These are phyloP conservation scores for Drosophila obscura DNA, from an alignment of 1,140 invertebrate genomes.

Conservation along the genomic window DNA sequence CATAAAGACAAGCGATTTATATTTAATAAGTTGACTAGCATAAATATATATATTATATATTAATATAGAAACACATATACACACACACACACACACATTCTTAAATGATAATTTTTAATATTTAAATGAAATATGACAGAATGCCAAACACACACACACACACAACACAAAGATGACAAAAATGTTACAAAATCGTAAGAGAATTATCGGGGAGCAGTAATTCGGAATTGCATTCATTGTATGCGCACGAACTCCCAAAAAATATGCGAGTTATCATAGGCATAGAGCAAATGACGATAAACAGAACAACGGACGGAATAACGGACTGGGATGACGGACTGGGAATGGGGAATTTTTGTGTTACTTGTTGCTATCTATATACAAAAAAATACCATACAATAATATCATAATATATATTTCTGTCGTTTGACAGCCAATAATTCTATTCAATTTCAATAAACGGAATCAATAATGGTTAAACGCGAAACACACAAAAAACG, in stretches of 20 bases:
- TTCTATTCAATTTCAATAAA: slow-evolving; percentile 80
- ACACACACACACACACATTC: too few relatives aligned
- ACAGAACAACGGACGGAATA: neutral
- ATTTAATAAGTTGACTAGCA: slow-evolving; percentile 29
- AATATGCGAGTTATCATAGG: neutral
- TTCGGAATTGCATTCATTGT: slow-evolving; percentile 25
- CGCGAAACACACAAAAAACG: slow-evolving; percentile 25
- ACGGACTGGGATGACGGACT: too few relatives aligned
- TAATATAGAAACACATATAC: slow-evolving; percentile 5
- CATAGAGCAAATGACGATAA: slow-evolving; percentile 3
- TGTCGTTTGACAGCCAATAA: slow-evolving; percentile 70
- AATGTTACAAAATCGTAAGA: slow-evolving; percentile 13
- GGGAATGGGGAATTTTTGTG: slow-evolving; percentile 47
- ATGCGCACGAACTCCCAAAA: neutral
- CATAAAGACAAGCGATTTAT: slow-evolving; percentile 38
- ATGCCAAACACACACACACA: slow-evolving; percentile 35
- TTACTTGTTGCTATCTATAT: slow-evolving; percentile 79
- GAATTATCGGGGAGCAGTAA: slow-evolving; percentile 1
- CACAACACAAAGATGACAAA: neutral
- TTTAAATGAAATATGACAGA: slow-evolving; percentile 7
- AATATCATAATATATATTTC: slow-evolving; percentile 54
- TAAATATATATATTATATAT: slow-evolving; percentile 24
- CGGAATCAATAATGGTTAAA: slow-evolving; percentile 54
- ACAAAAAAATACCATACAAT: slow-evolving; percentile 55
- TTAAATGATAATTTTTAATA: slow-evolving; percentile 38